These are phyloP conservation scores for Sorex maritimensis DNA, from an alignment of 2,797 vertebrate genomes.

Conservation along the genomic window DNA sequence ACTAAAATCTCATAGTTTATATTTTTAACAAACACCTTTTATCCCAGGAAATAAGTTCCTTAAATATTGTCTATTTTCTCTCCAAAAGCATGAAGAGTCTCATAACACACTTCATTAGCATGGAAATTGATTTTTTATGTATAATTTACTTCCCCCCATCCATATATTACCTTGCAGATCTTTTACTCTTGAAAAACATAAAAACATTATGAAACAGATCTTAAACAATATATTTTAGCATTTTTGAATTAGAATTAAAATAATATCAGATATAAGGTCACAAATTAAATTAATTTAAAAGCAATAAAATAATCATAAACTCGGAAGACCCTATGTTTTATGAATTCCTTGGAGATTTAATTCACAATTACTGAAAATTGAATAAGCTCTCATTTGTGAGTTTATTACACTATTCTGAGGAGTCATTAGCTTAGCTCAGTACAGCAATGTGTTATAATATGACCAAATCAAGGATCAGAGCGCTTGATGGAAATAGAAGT, in stretches of 20 bases:
- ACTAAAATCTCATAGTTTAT: slow-evolving; percentile 76
- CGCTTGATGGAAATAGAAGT: slow-evolving; percentile 64
- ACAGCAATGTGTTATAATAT: slow-evolving; percentile 48
- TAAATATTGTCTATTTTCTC: slow-evolving; percentile 86
- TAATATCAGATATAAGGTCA: slow-evolving; percentile 61
- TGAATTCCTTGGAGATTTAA: slow-evolving; percentile 74
- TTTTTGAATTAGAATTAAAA: slow-evolving; percentile 78
- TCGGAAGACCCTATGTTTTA: slow-evolving; percentile 40
- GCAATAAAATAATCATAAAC: slow-evolving; percentile 43
- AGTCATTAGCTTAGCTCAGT: slow-evolving; percentile 74
- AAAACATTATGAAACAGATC: slow-evolving; percentile 74
- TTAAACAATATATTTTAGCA: slow-evolving; percentile 74
- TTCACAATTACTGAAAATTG: slow-evolving; percentile 67
- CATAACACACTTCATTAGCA: slow-evolving; percentile 86
- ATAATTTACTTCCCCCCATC: slow-evolving; percentile 85
- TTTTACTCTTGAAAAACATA: slow-evolving; percentile 78
- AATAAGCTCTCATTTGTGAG: slow-evolving; percentile 70
- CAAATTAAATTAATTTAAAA: slow-evolving; percentile 69
- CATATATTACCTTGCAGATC: slow-evolving; percentile 81
- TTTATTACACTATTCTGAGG: slow-evolving; percentile 51
- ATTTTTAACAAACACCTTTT: slow-evolving; percentile 87
- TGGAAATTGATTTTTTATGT: slow-evolving; percentile 85
- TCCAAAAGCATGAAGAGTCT: slow-evolving; percentile 82
- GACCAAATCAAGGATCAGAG: slow-evolving; percentile 59
- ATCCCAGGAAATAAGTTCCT: slow-evolving; percentile 83